These are phyloP conservation scores for Pteria penguin DNA, from an alignment of 2,888 invertebrate species.

Conservation along the genomic window DNA sequence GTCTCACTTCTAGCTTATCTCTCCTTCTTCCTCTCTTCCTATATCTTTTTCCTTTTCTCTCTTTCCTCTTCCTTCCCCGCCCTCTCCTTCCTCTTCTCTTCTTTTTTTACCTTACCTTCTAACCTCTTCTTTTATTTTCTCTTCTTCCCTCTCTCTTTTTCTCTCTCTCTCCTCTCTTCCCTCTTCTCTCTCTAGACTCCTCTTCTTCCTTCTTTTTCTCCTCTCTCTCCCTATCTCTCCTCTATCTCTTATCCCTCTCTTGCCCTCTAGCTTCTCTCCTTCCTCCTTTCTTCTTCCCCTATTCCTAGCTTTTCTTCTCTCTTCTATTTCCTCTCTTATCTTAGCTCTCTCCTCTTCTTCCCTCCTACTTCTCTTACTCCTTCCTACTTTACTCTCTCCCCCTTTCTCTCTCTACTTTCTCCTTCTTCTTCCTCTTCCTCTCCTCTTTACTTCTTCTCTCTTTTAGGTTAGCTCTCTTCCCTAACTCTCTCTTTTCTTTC, in stretches of 20 bases:
- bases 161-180: slow-evolving; percentile 7
- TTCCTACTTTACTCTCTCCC: not conserved
- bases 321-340: slow-evolving; percentile 10
- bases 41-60: not conserved
- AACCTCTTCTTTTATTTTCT: slow-evolving; percentile 18
- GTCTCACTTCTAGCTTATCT: slow-evolving; percentile 1
- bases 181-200: slow-evolving; percentile 11
- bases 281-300: not conserved
- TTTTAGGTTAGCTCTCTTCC: not conserved
- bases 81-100: too few relatives aligned
- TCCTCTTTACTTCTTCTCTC: too few relatives aligned
- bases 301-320: not conserved
- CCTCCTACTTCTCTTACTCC: slow-evolving; percentile 39
- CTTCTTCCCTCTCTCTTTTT: slow-evolving; percentile 23
- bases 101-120: not conserved
- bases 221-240: not conserved
- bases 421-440: not conserved
- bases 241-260: slow-evolving; percentile 32
- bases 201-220: slow-evolving; percentile 15
- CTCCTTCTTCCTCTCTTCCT: not conserved
- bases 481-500: not conserved
- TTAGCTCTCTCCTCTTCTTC: slow-evolving; percentile 9
- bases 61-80: too few relatives aligned
- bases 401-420: not conserved
- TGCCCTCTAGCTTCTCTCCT: slow-evolving; percentile 60